These are phyloP conservation scores for Epinephelus cyanopodus DNA, from an alignment of 2,113 vertebrate species.

Conservation along the genomic window DNA sequence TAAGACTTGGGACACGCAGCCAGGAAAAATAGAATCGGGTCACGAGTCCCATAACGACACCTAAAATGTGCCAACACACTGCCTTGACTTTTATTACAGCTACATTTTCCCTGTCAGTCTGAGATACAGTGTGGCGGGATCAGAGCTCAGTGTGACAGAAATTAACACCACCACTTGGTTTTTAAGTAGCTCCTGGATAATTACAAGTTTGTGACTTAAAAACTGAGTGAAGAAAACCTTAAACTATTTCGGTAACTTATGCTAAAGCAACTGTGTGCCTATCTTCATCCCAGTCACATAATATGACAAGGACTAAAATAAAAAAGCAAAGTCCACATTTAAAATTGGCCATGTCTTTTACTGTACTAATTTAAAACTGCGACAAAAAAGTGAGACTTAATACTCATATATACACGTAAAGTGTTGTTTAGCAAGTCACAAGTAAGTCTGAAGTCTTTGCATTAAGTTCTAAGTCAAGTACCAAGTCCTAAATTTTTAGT, in stretches of 20 bases:
- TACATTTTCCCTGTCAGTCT: not conserved
- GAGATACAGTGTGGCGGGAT: constrained; percentile 5
- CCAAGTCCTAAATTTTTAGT: no score
- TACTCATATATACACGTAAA: no score
- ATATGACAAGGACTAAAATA: not conserved
- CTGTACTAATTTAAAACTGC: not conserved
- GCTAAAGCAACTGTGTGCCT: not conserved
- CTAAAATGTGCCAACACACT: constrained; percentile 25
- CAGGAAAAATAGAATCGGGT: constrained; percentile 52
- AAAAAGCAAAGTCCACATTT: not conserved
- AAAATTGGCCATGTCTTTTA: not conserved
- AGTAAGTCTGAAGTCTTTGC: no score
- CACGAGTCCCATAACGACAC: constrained; percentile 30
- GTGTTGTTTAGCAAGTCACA: no score
- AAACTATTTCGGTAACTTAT: constrained; percentile 1
- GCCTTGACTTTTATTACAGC: constrained; percentile 26
- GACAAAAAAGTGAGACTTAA: not conserved
- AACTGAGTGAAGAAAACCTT: not conserved
- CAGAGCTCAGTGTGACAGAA: constrained; percentile 15
- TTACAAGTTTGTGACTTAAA: not conserved
- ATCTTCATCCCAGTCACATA: constrained; percentile 9
- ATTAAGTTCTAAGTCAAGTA: no score
- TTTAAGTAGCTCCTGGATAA: not conserved
- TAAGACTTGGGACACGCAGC: constrained; percentile 16
- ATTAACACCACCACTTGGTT: not conserved